These are phyloP conservation scores for Heterotis niloticus DNA, from an alignment of 2,113 vertebrate species.

Conservation along the genomic window DNA sequence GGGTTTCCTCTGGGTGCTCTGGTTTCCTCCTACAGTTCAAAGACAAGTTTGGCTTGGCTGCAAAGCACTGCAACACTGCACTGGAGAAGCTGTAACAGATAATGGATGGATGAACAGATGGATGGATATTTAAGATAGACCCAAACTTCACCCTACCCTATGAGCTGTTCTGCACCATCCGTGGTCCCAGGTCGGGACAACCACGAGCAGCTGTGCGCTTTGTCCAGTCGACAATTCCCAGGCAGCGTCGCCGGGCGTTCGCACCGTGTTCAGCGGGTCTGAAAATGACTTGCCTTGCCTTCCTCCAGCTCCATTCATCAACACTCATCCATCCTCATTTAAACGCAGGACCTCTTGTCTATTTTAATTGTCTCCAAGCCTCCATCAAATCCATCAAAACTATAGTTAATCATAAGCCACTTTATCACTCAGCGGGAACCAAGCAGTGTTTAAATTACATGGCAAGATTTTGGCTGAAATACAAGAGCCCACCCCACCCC, in stretches of 20 bases:
- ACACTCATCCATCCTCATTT: not conserved
- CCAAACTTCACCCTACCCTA: too few relatives aligned
- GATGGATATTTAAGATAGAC: too few relatives aligned
- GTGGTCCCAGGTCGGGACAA: too few relatives aligned
- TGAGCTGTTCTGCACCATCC: too few relatives aligned
- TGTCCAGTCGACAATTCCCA: too few relatives aligned
- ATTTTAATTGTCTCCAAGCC: slow-evolving; percentile 25
- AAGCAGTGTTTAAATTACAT: not conserved
- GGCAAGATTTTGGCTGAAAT: slow-evolving; percentile 15
- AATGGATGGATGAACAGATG: too few relatives aligned
- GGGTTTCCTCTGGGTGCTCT: too few relatives aligned
- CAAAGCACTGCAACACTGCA: too few relatives aligned
- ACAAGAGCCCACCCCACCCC: not conserved
- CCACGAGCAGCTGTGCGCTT: too few relatives aligned
- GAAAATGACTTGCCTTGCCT: slow-evolving; percentile 3
- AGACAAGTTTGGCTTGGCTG: too few relatives aligned
- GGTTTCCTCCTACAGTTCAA: too few relatives aligned
- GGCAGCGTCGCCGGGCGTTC: not conserved
- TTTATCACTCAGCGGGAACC: slow-evolving; percentile 24
- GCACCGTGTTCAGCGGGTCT: not conserved
- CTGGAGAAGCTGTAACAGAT: too few relatives aligned
- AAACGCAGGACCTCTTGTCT: slow-evolving; percentile 14
- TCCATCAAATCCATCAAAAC: slow-evolving; percentile 19
- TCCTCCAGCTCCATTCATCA: slow-evolving; percentile 8
- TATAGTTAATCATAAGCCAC: slow-evolving; percentile 24